Conservation (phyloP, 2,113 vertebrate genomes). For the Gymnogyps californianus region DNA sequence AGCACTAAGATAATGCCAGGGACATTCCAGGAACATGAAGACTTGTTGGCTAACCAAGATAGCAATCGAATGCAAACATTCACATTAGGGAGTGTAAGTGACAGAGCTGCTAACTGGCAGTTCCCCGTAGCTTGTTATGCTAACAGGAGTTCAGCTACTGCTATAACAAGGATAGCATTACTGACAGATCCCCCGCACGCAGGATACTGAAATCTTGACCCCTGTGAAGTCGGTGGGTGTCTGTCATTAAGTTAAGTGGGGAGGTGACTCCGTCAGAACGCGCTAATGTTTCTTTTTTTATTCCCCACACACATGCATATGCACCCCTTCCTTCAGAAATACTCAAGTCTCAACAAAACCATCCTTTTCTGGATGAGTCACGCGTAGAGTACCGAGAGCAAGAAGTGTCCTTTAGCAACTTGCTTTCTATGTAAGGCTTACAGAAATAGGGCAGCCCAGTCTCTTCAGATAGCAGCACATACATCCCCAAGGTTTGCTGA, state of each 20-base stretch:
- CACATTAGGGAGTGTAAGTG: background rate
- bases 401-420: background rate
- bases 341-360: background rate
- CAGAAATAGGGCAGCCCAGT: background rate
- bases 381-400: fast-evolving
- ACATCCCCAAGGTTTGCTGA: background rate
- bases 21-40: background rate
- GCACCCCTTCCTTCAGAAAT: background rate
- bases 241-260: conserved; percentile 38
- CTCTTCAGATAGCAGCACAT: background rate
- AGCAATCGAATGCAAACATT: conserved; percentile 15
- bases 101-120: conserved; percentile 60
- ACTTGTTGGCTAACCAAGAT: conserved; percentile 34
- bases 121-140: background rate
- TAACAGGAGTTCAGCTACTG: conserved; percentile 49
- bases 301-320: background rate
- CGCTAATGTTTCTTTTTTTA: conserved; percentile 30
- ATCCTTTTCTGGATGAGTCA: conserved; percentile 1
- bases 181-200: conserved; percentile 29
- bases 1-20: background rate
- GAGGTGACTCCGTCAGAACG: background rate
- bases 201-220: conserved; percentile 39
- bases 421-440: background rate
- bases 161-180: conserved; percentile 37
- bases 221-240: conserved; percentile 43